phyloP scores from a whole-genome alignment of 2,113 vertebrate species.

The Catagonus wagneri region DNA sequence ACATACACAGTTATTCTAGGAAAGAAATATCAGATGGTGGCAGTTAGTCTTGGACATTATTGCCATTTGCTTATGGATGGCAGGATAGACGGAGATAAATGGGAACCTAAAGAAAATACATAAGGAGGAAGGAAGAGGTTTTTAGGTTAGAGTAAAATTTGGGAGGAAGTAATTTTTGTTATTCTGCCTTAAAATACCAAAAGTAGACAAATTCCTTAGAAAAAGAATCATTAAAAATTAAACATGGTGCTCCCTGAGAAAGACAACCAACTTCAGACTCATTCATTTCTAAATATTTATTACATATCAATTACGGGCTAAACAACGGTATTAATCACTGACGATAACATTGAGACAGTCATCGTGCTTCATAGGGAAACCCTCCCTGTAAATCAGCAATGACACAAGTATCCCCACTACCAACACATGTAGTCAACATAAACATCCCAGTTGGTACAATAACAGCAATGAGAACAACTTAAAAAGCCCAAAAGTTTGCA shows the following conservation, averaged over 20 bases:
- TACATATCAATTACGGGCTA: background rate
- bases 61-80: background rate
- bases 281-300: background rate
- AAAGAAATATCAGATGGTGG: background rate
- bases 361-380: background rate
- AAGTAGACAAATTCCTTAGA: background rate
- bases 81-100: background rate
- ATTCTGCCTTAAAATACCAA: background rate
- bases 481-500: background rate
- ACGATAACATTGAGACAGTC: background rate
- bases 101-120: background rate
- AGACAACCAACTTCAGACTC: background rate
- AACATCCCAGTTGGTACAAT: background rate
- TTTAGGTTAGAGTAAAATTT: background rate
- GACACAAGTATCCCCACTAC: background rate
- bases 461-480: background rate
- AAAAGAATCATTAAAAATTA: background rate
- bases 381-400: background rate
- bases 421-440: background rate
- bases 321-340: background rate
- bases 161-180: background rate
- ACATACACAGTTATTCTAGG: background rate
- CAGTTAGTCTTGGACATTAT: background rate
- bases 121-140: background rate
- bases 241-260: background rate